Evolutionary conservation across 2,888 invertebrate species (phyloP).

Genomic region (Thymelicus sylvestris): DNA sequence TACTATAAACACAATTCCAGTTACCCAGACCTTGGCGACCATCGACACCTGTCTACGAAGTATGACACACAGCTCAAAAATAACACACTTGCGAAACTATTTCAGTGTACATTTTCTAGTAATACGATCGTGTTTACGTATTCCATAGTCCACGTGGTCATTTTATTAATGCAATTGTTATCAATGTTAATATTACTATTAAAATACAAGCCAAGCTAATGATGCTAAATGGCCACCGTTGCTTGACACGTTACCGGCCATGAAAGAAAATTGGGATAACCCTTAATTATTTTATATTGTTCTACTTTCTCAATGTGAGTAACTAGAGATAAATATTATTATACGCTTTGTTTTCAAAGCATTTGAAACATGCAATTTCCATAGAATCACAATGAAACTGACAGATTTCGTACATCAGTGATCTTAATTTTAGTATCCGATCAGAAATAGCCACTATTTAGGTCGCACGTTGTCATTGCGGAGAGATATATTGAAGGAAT

Average conservation of each 20-base stretch:
- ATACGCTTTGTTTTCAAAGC: too few species aligned
- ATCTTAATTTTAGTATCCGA: slow-evolving; percentile 35
- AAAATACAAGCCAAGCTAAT: too few species aligned
- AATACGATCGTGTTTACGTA: neutral
- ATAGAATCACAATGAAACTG: slow-evolving; percentile 2
- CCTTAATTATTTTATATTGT: too few species aligned
- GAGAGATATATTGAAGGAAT: slow-evolving; percentile 19
- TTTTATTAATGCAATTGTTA: too few species aligned
- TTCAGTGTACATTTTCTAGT: neutral
- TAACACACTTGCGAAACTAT: slow-evolving; percentile 8
- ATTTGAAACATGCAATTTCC: neutral
- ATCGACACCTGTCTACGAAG: slow-evolving; percentile 12
- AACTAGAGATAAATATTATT: too few species aligned
- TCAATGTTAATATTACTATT: too few species aligned
- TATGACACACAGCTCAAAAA: slow-evolving; percentile 10
- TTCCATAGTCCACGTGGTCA: too few species aligned
- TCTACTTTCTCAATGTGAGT: too few species aligned
- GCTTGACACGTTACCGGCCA: too few species aligned
- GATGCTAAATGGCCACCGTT: too few species aligned
- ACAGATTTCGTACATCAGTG: slow-evolving; percentile 1
- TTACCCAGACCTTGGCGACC: neutral
- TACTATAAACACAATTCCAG: neutral
- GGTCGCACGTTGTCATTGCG: slow-evolving; percentile 39
- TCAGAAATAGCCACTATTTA: slow-evolving; percentile 42
- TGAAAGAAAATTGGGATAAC: too few species aligned